Evolutionary conservation across 2,888 invertebrate species (phyloP).

Genomic region (Pomacea canaliculata): DNA sequence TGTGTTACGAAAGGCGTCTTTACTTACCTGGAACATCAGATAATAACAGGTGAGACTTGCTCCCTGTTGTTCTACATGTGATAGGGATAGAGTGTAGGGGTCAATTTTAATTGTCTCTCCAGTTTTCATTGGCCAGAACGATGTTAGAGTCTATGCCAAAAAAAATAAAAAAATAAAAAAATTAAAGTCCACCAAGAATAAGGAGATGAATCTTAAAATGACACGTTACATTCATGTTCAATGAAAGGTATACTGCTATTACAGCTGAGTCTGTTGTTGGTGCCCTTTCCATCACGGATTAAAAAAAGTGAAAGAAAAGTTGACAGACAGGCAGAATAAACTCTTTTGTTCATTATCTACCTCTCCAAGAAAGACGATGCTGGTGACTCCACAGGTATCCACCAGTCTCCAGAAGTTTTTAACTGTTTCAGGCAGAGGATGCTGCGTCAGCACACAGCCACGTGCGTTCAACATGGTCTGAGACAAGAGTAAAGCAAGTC

Average conservation of each 20-base stretch:
- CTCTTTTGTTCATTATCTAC: background rate
- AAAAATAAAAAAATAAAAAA: background rate
- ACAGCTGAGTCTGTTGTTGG: too few relatives aligned
- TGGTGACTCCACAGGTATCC: background rate
- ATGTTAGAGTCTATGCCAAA: background rate
- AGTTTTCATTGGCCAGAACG: background rate
- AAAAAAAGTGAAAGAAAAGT: too few relatives aligned
- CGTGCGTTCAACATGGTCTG: background rate
- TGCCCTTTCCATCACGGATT: too few relatives aligned
- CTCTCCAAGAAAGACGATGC: background rate
- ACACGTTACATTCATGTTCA: too few relatives aligned
- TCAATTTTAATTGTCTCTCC: background rate
- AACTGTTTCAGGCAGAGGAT: background rate
- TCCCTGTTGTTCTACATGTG: background rate
- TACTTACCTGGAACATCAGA: background rate
- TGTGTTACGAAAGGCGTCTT: too few relatives aligned
- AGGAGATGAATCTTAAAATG: background rate
- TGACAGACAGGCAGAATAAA: background rate
- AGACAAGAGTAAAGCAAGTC: too few relatives aligned
- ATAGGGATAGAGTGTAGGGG: background rate
- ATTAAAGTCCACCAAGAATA: background rate
- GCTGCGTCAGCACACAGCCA: conserved; percentile 1
- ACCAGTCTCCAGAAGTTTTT: background rate
- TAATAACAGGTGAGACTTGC: background rate
- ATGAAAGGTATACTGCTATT: too few relatives aligned